phyloP scores from a whole-genome alignment of 2,113 vertebrate species.

The Amblyopsis rosae region DNA sequence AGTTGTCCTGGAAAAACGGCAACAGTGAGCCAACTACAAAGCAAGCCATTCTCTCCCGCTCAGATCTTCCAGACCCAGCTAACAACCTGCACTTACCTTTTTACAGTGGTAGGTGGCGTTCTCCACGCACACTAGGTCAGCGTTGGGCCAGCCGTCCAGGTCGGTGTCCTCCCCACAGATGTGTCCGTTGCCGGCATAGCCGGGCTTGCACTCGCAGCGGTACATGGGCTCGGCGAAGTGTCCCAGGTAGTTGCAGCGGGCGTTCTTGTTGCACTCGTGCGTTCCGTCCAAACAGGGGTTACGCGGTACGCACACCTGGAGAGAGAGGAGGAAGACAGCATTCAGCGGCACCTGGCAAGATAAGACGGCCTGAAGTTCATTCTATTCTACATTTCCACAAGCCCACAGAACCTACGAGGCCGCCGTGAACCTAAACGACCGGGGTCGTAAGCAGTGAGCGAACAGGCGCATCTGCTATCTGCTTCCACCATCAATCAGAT shows the following conservation, averaged over 20 bases:
- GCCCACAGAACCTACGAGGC: neutral
- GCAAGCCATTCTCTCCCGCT: neutral
- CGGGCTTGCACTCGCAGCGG: slow-evolving; percentile 96
- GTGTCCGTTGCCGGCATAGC: slow-evolving; percentile 94
- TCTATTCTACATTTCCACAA: slow-evolving; percentile 1
- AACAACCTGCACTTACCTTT: slow-evolving; percentile 76
- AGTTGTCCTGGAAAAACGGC: slow-evolving; percentile 87
- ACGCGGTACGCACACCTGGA: slow-evolving; percentile 90
- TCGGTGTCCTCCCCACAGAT: slow-evolving; percentile 98
- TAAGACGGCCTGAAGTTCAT: slow-evolving; percentile 7
- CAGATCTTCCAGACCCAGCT: neutral
- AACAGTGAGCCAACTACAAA: neutral
- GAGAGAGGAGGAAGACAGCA: neutral
- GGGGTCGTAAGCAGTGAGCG: neutral
- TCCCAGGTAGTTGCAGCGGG: slow-evolving; percentile 96
- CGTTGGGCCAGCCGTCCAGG: slow-evolving; percentile 96
- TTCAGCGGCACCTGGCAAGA: neutral
- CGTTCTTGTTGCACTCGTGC: slow-evolving; percentile 95
- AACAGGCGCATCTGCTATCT: neutral
- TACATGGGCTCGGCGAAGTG: slow-evolving; percentile 95
- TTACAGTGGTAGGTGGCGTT: slow-evolving; percentile 99
- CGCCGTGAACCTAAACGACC: slow-evolving; percentile 1
- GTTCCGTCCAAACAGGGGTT: slow-evolving; percentile 96
- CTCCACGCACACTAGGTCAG: slow-evolving; percentile 91
- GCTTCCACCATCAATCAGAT: neutral